Evolutionary conservation across 2,888 invertebrate genomes (phyloP), one percentile per base, ranked within the genome.

Genomic region (Seladonia tumulorum): DNA sequence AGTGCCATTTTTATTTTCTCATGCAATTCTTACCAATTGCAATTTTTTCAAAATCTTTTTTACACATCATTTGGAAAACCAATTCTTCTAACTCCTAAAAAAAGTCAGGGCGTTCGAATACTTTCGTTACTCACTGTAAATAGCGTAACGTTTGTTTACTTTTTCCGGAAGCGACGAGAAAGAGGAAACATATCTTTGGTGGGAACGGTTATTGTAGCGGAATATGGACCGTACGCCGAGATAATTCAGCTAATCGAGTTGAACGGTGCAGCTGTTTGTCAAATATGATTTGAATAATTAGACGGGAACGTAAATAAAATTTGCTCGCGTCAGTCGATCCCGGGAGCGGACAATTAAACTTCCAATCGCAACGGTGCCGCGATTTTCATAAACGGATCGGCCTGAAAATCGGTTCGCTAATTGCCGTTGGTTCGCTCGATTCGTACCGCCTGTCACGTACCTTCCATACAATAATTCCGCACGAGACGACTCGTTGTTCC

Each of bases 281-380:
- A 81, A 79, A 76, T 39, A 66, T 10, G 16, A 85, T 85, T 85
- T 79, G 79, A 81, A 86, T 85, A 86, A 82, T 81, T 70, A 74
- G 35, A 79, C 60, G 73, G 68, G 45, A 73, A 42, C 35, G 60
- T 79, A 85, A 86, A 85, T 79, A 82, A 73, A 79, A 76, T 74
- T 63, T 71, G 25, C 39, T 29, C 2, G 57, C n/a, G 7, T 7
- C 47, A n/a, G 0, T 18, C n/a, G 22, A 45, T 29, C 35, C 22
- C n/a, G 53, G 49, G 35, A 3, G 49, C 14, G 42, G 5, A 14
- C 45, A 82, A 86, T 82, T 47, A 70, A 85, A 86, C 85, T 70
- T 73, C 72, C 79, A 81, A 71, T 71, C 66, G 42, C 7, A 16
- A 25, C 47, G 75, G 66, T 16, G 73, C 49, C 45, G 60, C 25